phyloP scores from a whole-genome alignment of 1,140 invertebrate species.

The Nomia melanderi region DNA sequence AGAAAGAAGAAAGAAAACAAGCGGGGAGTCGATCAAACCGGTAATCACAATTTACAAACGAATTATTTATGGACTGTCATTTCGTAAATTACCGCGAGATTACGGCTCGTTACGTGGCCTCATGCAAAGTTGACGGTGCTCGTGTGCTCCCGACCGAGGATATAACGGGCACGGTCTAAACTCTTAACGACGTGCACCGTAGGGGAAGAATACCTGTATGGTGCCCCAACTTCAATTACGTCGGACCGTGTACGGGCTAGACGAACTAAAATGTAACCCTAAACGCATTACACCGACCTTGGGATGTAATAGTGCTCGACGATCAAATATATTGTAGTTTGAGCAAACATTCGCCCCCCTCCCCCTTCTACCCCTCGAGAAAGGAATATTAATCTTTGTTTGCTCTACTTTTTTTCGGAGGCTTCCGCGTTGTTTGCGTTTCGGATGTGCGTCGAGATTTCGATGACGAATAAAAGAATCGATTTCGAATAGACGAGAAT shows the following conservation, averaged over 20 bases:
- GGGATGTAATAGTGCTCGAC: neutral
- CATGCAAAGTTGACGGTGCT: conserved; percentile 33
- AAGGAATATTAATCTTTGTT: too few species aligned
- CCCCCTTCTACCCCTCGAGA: too few species aligned
- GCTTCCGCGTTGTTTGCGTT: too few species aligned
- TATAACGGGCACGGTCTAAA: conserved; percentile 31
- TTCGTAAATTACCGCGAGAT: conserved; percentile 63
- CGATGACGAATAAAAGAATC: too few species aligned
- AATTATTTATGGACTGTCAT: conserved; percentile 67
- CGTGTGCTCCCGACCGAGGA: conserved; percentile 27
- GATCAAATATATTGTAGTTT: neutral
- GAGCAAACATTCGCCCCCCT: too few species aligned
- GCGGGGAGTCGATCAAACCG: conserved; percentile 50
- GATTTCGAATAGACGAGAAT: too few species aligned
- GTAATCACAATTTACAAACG: conserved; percentile 63
- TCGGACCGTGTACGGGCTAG: neutral
- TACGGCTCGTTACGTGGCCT: conserved; percentile 58
- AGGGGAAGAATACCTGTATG: conserved; percentile 23
- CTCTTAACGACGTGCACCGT: conserved; percentile 38
- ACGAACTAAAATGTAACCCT: neutral
- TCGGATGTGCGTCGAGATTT: too few species aligned
- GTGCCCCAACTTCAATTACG: conserved; percentile 13
- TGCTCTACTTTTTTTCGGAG: too few species aligned
- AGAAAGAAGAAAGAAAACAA: neutral
- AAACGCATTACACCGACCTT: neutral